Percentiles rank a stretch among this genome's conserved stretches.
These are phyloP conservation scores for Chrysomallon squamiferum DNA, from an alignment of 1,140 invertebrate genomes.

Conservation along the genomic window DNA sequence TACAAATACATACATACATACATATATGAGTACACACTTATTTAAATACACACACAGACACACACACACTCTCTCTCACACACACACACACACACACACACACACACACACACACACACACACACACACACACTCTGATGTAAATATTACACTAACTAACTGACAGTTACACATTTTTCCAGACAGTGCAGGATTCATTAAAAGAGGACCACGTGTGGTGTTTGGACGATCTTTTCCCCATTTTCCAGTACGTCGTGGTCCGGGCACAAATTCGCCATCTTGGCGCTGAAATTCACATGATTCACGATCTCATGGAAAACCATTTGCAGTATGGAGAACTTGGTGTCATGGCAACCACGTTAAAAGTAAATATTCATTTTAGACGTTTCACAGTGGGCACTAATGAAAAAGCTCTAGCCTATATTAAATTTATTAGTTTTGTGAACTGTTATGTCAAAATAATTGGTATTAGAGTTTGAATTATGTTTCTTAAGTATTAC, in stretches of 20 bases:
- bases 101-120: no score
- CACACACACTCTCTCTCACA: no score
- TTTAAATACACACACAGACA: no score
- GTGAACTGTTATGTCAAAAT: neutral
- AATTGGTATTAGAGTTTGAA: neutral
- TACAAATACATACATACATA: no score
- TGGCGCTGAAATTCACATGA: conserved; percentile 84
- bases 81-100: no score
- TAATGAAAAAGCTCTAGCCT: neutral
- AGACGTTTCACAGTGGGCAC: neutral
- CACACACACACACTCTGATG: no score
- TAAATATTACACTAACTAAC: no score
- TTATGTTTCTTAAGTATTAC: neutral
- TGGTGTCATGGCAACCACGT: conserved; percentile 84
- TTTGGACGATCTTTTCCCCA: conserved; percentile 86
- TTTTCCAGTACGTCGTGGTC: conserved; percentile 85
- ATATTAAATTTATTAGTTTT: neutral
- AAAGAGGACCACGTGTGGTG: conserved; percentile 73
- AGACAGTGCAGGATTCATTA: conserved; percentile 68
- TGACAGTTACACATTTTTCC: no score
- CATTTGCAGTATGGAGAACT: conserved; percentile 78
- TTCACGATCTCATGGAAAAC: conserved; percentile 82
- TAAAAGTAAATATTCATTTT: conserved; percentile 67
- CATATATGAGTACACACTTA: no score
- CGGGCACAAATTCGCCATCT: conserved; percentile 80